A percentile compares a stretch with the other conserved stretches of the same genome.
Conservation (phyloP, 2,888 invertebrate species). For the Cheilosia urbana region DNA sequence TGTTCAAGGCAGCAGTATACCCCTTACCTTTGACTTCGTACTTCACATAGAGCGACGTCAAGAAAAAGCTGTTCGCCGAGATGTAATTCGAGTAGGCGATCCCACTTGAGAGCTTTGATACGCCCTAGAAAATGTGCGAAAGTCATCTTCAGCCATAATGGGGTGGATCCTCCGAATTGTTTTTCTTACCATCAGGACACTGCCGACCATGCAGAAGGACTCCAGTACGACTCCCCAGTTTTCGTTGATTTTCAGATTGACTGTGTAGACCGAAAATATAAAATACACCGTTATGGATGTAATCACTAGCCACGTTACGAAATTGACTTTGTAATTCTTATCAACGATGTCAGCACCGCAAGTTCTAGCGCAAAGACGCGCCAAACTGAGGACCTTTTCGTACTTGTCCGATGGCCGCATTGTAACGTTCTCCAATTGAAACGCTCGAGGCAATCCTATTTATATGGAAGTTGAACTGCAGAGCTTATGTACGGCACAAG, state of each 20-base stretch:
- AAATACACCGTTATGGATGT: constrained; percentile 24
- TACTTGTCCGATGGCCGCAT: constrained; percentile 43
- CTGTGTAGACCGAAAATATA: constrained; percentile 44
- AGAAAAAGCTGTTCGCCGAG: not conserved
- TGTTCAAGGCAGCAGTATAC: constrained; percentile 47
- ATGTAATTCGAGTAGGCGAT: not conserved
- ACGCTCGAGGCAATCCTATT: not conserved
- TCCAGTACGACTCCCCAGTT: constrained; percentile 58
- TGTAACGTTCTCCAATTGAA: not conserved
- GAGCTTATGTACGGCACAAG: not conserved
- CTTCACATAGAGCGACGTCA: constrained; percentile 37
- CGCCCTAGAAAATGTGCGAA: constrained; percentile 30
- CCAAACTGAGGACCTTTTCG: not conserved
- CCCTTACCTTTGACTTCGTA: constrained; percentile 50
- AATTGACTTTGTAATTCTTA: constrained; percentile 39
- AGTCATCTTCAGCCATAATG: not conserved
- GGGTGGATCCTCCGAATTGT: no score
- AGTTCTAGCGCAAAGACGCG: constrained; percentile 12
- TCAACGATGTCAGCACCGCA: constrained; percentile 57
- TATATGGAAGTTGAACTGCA: constrained; percentile 1
- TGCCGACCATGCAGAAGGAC: constrained; percentile 59
- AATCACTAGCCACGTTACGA: constrained; percentile 23
- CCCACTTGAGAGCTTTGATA: constrained; percentile 54
- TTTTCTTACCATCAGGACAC: constrained; percentile 40
- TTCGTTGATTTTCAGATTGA: constrained; percentile 40